Base-by-base conservation (phyloP, 2,888 invertebrate genomes). In the Steinernema scapterisci region DNA sequence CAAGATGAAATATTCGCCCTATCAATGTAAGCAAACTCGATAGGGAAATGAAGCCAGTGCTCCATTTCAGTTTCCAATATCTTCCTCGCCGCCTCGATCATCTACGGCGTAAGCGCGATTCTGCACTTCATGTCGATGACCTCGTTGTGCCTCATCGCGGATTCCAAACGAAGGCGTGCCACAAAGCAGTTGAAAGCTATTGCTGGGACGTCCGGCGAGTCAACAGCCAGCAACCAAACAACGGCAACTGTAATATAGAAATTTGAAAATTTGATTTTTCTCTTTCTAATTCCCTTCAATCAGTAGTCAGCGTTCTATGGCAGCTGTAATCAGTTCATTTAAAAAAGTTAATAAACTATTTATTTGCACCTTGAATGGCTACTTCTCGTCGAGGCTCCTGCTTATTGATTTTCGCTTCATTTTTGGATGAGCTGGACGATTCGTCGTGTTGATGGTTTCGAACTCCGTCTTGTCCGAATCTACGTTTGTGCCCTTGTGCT, bases 61-160 rank as follows among this genome's bases (percentile, higher is more conserved):
- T 38, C 38, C 9, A 38, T 25, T 54, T 54, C 31, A 63, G 63
- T 63, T 31, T 63, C 63, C 31, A 13, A 31, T 27, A 31, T 63
- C 27, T 63, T 63, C 63, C 63, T 63, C 31, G 63, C 63, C 16
- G 63, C 63, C 31, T 27, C 63, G 63, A 31, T 63, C 5, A 31
- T 63, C 6, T 63, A 63, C 63, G 63, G 63, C 63, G 16, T 38
- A 25, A 63, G 63, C 63, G 31, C 31, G 27, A 7, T 63, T n/a
- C 63, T 63, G 1, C 63, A 63, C 31, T 63, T 63, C 63, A 63
- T 31, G 31, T 25, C 63, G 63, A 63, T 63, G 63, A 63, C 63
- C 7, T 63, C 63, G 16, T 31, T 63, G 1, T 63, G 63, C 31
- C 63, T 63, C 31, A 63, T 63, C 13, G 63, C 27, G 2, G 63